Evolutionary conservation across 2,797 vertebrate species (phyloP), one percentile per base, ranked within the genome.

Genomic region (Cephalopachus bancanus): DNA sequence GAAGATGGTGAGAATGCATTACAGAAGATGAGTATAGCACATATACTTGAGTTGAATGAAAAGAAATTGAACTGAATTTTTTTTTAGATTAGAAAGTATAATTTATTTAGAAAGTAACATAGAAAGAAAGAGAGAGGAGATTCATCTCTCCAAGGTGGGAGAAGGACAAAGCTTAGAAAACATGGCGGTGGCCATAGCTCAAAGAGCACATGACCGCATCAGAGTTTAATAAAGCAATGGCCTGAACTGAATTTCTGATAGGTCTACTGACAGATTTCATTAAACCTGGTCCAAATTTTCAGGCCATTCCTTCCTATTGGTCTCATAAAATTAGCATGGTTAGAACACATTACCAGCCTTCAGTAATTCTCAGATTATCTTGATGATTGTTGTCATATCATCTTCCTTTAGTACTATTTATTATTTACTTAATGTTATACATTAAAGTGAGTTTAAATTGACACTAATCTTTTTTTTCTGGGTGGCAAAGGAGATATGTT

Each of bases 401-500:
- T 26, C 20, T 81, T 67, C 33, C 57, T 78, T 89, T 80, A 83
- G 20, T 86, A 83, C 6, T 64, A 78, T 28, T 78, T 74, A 30
- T 86, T 84, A 85, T 49, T 87, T 76, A 76, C 74, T 85, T 84
- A 93, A 65, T 78, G 44, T 83, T 86, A 57, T 37, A 22, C 28
- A 78, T 37, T 83, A 72, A 89, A 91, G 7, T 78, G 28, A 71
- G 28, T 93, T 78, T 94, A 95, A 94, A 72, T 60, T 88, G 49
- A 89, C 17, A 10, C 7, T 76, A 91, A 24, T 33, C n/a, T 0
- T 12, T 65, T 83, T 83, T 94, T 67, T 51, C 24, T 67, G 14
- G 16, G 7, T 26, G 3, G 44, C 7, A 15, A 59, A 12, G 19
- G 24, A 33, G 17, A 81, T 24, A 49, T 14, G 19, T 55, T 44